Percentiles rank a stretch among this genome's conserved stretches.
Conservation (phyloP, 2,888 invertebrate genomes). For the Erebia palarica region DNA sequence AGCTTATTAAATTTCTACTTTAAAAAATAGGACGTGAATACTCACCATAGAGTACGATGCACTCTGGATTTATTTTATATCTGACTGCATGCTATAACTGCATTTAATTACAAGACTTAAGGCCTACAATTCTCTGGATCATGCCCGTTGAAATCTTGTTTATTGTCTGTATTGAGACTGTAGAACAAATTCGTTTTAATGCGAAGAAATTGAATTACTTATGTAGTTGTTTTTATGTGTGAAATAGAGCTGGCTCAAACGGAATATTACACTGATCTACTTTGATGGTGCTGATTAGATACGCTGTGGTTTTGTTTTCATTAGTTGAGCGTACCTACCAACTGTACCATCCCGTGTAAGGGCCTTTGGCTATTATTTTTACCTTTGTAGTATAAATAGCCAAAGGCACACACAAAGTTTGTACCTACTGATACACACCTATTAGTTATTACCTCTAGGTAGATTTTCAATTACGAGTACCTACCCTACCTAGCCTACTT, state of each 20-base stretch:
- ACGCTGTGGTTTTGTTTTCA: constrained; percentile 1
- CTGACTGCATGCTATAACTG: neutral
- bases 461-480: too few relatives aligned
- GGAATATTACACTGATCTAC: neutral
- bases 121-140: neutral
- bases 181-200: constrained; percentile 69
- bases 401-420: too few relatives aligned
- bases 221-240: constrained; percentile 25
- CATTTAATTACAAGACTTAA: constrained; percentile 1
- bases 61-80: too few relatives aligned
- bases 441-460: too few relatives aligned
- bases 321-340: neutral
- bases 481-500: too few relatives aligned
- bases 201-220: constrained; percentile 54
- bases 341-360: neutral
- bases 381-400: too few relatives aligned
- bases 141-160: neutral
- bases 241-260: constrained; percentile 2
- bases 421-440: too few relatives aligned
- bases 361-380: too few relatives aligned
- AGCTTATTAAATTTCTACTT: too few relatives aligned
- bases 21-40: too few relatives aligned
- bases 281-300: constrained; percentile 9
- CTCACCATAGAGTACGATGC: too few relatives aligned
- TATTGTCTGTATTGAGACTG: constrained; percentile 20